phyloP scores from a whole-genome alignment of 2,797 vertebrate genomes.

The Jordanella pulchra region DNA sequence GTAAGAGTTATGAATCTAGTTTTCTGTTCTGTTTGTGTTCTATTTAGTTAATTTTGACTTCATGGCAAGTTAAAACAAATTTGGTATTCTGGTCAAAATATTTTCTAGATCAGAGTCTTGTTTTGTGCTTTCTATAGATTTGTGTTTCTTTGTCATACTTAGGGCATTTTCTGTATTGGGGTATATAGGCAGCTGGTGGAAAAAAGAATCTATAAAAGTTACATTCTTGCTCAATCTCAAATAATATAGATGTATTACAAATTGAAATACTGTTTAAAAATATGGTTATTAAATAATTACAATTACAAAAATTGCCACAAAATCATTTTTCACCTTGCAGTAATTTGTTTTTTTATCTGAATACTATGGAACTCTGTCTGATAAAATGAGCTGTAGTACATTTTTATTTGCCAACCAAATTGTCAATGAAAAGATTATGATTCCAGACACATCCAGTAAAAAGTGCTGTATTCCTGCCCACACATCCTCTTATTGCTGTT shows the following conservation, averaged over 20 bases:
- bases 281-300: neutral
- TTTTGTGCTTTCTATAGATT: neutral
- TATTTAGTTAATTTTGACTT: too few species aligned
- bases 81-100: neutral
- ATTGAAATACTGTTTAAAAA: neutral
- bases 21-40: too few species aligned
- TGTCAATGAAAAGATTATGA: constrained; percentile 31
- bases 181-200: neutral
- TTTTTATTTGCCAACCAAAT: constrained; percentile 18
- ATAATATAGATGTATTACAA: neutral
- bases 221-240: neutral
- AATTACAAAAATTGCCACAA: neutral
- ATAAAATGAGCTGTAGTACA: constrained; percentile 1
- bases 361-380: constrained; percentile 18
- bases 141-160: neutral
- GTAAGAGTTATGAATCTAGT: too few species aligned
- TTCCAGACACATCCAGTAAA: constrained; percentile 45
- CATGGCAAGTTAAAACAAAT: too few species aligned
- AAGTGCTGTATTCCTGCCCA: constrained; percentile 20
- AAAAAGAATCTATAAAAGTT: neutral
- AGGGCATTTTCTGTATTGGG: neutral
- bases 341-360: neutral
- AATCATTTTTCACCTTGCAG: neutral
- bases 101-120: neutral
- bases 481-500: constrained; percentile 38